phyloP scores from a whole-genome alignment of 1,140 invertebrate genomes.

The Phortica variegata region DNA sequence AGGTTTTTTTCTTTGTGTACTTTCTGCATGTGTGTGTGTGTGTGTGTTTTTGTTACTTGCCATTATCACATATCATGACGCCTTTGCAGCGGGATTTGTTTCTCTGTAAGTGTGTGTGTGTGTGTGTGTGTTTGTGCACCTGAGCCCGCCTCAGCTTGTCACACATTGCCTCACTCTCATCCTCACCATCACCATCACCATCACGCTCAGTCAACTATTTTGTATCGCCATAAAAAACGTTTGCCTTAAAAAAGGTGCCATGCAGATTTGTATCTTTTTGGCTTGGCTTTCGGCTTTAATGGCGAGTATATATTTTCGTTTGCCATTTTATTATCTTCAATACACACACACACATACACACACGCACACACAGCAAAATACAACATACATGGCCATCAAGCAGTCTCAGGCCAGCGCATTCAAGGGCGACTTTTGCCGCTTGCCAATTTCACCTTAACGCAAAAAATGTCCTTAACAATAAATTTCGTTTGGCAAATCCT shows the following conservation, averaged over 20 bases:
- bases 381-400: too few relatives aligned
- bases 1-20: conserved; percentile 5
- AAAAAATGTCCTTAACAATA: conserved; percentile 42
- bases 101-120: conserved; percentile 5
- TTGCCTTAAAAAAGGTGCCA: conserved; percentile 47
- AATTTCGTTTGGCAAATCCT: conserved; percentile 51
- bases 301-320: conserved; percentile 26
- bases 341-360: conserved; percentile 15
- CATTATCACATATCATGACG: conserved; percentile 55
- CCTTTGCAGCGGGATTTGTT: conserved; percentile 45
- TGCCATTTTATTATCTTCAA: conserved; percentile 21
- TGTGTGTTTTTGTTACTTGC: conserved; percentile 18
- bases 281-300: conserved; percentile 16
- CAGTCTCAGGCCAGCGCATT: conserved; percentile 14
- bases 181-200: too few relatives aligned
- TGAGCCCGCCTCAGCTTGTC: too few relatives aligned
- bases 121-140: too few relatives aligned
- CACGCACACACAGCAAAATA: conserved; percentile 8
- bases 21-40: not conserved
- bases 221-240: conserved; percentile 24
- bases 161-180: too few relatives aligned
- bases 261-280: conserved; percentile 49
- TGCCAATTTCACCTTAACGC: conserved; percentile 13
- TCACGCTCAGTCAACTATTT: too few relatives aligned
- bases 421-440: conserved; percentile 38